Percentiles rank a stretch among this genome's conserved stretches.
These are phyloP conservation scores for Lobophora halterata DNA, from an alignment of 2,888 invertebrate genomes.

Conservation along the genomic window DNA sequence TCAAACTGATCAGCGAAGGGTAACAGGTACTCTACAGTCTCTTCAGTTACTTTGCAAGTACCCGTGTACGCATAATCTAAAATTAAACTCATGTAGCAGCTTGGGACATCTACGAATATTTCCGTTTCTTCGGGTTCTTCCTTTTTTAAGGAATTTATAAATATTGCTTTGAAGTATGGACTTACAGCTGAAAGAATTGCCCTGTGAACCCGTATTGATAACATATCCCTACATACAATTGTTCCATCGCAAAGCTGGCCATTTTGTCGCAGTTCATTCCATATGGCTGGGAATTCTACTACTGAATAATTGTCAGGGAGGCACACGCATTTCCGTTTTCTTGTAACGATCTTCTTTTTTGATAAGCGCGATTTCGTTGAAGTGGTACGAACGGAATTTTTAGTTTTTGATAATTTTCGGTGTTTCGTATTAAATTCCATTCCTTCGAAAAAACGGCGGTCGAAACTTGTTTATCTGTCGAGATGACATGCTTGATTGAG, in stretches of 20 bases:
- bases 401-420: constrained; percentile 78
- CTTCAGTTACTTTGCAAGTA: constrained; percentile 81
- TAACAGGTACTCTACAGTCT: constrained; percentile 85
- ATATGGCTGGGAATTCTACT: constrained; percentile 84
- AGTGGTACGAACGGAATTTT: constrained; percentile 75
- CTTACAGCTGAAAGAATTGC: constrained; percentile 86
- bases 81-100: constrained; percentile 82
- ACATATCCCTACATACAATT: constrained; percentile 82
- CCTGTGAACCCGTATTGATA: constrained; percentile 83
- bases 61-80: constrained; percentile 89
- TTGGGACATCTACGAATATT: constrained; percentile 81
- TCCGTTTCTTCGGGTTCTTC: constrained; percentile 82
- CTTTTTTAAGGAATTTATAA: constrained; percentile 84
- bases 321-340: constrained; percentile 82
- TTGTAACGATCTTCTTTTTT: constrained; percentile 68
- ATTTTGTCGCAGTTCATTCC: constrained; percentile 84
- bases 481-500: constrained; percentile 54
- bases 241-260: constrained; percentile 86
- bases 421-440: constrained; percentile 80
- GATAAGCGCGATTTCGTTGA: constrained; percentile 66
- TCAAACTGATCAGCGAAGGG: constrained; percentile 87
- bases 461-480: constrained; percentile 75
- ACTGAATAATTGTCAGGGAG: constrained; percentile 80
- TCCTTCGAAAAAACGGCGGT: constrained; percentile 78
- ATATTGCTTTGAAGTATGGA: constrained; percentile 87